Base-by-base conservation (phyloP, 2,888 invertebrate genomes). In the Sceliomorpha sp. region DNA sequence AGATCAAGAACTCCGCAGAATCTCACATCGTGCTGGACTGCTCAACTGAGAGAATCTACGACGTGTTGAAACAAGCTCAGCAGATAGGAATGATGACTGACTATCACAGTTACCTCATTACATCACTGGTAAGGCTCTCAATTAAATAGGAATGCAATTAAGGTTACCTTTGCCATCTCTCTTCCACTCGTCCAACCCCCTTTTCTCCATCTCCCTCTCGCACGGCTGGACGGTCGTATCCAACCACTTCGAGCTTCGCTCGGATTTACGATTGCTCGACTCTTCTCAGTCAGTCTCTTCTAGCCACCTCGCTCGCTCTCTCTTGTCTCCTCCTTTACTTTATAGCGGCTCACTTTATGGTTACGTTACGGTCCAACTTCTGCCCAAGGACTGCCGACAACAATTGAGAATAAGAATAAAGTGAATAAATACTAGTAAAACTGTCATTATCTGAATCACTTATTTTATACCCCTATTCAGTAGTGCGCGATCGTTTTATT, bases 21-120 rank as follows among this genome's bases (percentile, higher is more conserved):
- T 96, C 96, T 0, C 96, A 96, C 85, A 96, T 97, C 74, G 95
- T 97, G 3, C 90, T 97, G 51, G 97, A 97, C 88, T 97, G 97
- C 81, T 93, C 95, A 10, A 95, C 95, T 0, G 95, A 96, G 62
- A 93, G 95, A 82, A 94, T 97, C 73, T 93, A 95, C 92, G 93
- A 94, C 78, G 95, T 97, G 13, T 89, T 97, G 58, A 96, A 96
- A 83, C 97, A 98, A 89, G 97, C 97, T 6, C 96, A 97, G 89
- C 97, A 97, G 90, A 95, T 98, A 75, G 98, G 98, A 71, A 96
- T 98, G 96, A 97, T 98, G 95, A 97, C 96, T 72, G 96, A 96
- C 86, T 95, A 97, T 86, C 97, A 97, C 89, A 96, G 96, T 89
- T 98, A 96, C 86, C 92, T 98, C 79, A 94, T 98, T 75, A 97